Evolutionary conservation across 2,113 vertebrate genomes (phyloP).

Genomic region (Toxotes jaculatrix): DNA sequence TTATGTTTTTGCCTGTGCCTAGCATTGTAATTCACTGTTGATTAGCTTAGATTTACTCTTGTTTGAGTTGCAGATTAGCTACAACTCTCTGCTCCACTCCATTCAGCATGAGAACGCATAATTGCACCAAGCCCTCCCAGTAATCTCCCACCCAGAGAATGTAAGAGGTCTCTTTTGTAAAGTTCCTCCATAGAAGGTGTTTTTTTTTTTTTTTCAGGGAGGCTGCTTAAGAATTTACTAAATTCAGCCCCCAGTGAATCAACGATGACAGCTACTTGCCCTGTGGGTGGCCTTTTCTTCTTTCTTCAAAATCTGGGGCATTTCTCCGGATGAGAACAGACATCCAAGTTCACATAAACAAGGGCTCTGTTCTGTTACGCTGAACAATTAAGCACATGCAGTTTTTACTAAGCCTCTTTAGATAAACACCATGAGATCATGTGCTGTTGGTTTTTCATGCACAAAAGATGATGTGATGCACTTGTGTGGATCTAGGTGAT

Average conservation of each 20-base stretch:
- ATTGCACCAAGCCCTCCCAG: conserved; percentile 70
- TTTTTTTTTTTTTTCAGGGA: conserved; percentile 38
- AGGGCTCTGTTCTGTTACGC: conserved; percentile 55
- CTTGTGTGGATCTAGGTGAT: conserved; percentile 50
- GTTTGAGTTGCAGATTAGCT: conserved; percentile 82
- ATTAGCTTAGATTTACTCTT: conserved; percentile 76
- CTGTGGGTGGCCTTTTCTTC: conserved; percentile 78
- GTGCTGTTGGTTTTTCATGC: conserved; percentile 71
- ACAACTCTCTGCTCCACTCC: conserved; percentile 67
- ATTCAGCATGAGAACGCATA: conserved; percentile 75
- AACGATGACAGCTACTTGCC: conserved; percentile 75
- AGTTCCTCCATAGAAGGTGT: conserved; percentile 68
- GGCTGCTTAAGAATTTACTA: conserved; percentile 70
- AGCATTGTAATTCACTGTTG: conserved; percentile 77
- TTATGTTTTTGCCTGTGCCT: conserved; percentile 71
- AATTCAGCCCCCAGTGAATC: conserved; percentile 72
- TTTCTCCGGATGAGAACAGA: conserved; percentile 69
- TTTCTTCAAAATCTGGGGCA: conserved; percentile 61
- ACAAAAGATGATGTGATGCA: conserved; percentile 71
- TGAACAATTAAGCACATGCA: conserved; percentile 68
- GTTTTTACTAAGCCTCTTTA: conserved; percentile 64
- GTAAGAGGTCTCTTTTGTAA: conserved; percentile 75
- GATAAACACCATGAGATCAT: conserved; percentile 68
- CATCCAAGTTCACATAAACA: conserved; percentile 75
- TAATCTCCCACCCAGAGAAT: conserved; percentile 75